A percentile compares a stretch with the other conserved stretches of the same genome.
Evolutionary conservation across 2,888 invertebrate genomes (phyloP).

Genomic region (Luffia ferchaultella): DNA sequence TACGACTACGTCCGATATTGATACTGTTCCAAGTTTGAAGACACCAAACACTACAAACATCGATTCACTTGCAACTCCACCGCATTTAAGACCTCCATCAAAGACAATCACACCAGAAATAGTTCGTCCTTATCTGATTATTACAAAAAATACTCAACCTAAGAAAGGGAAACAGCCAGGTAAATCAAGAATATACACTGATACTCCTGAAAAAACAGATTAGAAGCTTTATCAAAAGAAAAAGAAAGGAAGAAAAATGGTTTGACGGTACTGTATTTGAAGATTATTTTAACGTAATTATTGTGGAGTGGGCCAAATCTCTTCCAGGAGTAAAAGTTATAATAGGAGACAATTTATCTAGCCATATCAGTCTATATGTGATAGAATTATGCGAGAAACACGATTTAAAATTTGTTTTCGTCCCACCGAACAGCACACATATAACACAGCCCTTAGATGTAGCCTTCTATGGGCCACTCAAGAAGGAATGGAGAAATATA

Average conservation of each 20-base stretch:
- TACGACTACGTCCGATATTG: no score
- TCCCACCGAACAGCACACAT: conserved; percentile 18
- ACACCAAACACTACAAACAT: no score
- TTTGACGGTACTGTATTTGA: conserved; percentile 10
- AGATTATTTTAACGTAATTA: conserved; percentile 7
- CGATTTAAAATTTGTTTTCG: conserved; percentile 8
- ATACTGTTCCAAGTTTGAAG: no score
- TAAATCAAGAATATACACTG: neutral
- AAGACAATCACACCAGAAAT: neutral
- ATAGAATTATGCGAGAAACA: conserved; percentile 7
- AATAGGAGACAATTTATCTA: conserved; percentile 16
- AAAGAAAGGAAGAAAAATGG: conserved; percentile 8
- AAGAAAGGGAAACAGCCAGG: neutral
- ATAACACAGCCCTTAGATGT: no score
- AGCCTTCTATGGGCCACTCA: conserved; percentile 16
- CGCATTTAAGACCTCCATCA: no score
- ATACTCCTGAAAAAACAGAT: neutral
- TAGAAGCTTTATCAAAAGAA: no score
- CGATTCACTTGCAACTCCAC: no score
- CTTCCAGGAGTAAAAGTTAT: conserved; percentile 14
- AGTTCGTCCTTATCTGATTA: neutral
- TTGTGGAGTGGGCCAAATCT: conserved; percentile 11
- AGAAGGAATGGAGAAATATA: conserved; percentile 15
- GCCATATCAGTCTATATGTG: conserved; percentile 15
- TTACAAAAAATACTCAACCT: neutral